Conservation (phyloP, 1,140 invertebrate genomes). For the Diorhabda carinulata region DNA sequence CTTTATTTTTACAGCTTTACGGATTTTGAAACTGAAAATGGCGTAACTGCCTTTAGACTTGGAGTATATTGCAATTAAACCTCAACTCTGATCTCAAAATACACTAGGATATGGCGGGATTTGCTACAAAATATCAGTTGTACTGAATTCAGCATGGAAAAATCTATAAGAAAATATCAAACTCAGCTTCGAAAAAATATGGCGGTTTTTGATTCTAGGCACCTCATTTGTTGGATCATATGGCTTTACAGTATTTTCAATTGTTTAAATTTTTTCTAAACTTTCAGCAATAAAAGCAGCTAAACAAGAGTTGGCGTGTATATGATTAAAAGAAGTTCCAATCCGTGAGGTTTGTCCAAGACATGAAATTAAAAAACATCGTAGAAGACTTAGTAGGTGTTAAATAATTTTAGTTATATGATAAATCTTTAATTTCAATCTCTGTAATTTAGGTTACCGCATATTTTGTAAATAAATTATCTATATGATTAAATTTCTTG, state of each 20-base stretch:
- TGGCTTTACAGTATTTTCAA: background rate
- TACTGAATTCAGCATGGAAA: too few species aligned
- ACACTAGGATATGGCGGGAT: too few species aligned
- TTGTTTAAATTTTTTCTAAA: slow-evolving; percentile 3
- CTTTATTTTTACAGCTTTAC: background rate
- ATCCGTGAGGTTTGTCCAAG: background rate
- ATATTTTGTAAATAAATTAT: too few species aligned
- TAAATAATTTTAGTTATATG: background rate
- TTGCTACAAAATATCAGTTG: too few species aligned
- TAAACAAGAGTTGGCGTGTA: slow-evolving; percentile 62
- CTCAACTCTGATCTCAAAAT: too few species aligned
- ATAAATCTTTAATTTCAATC: background rate
- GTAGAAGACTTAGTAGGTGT: background rate
- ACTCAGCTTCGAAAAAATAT: background rate
- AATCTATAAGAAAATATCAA: too few species aligned
- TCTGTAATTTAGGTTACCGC: too few species aligned
- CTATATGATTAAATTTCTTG: too few species aligned
- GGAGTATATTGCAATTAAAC: too few species aligned
- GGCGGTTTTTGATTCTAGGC: background rate
- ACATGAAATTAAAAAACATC: background rate
- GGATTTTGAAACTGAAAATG: background rate
- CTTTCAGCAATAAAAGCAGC: slow-evolving; percentile 64
- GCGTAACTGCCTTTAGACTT: too few species aligned
- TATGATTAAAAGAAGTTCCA: slow-evolving; percentile 50
- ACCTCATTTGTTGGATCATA: background rate